Conservation (phyloP, 2,888 invertebrate genomes). For the Panzeria rudis region DNA sequence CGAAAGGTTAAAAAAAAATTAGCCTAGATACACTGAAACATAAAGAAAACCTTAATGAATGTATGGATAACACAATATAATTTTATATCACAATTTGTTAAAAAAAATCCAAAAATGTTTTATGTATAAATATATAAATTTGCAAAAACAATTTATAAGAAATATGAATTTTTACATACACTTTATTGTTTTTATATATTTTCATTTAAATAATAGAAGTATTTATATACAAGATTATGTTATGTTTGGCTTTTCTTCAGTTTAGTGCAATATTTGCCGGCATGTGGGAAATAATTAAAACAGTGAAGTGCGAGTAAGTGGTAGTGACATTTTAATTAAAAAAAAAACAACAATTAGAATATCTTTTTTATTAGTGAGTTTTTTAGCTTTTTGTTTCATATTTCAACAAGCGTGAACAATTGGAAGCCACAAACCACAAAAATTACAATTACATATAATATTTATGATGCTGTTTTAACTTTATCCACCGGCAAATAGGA, state of each 20-base stretch:
- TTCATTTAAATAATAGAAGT: constrained; percentile 13
- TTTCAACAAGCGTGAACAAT: constrained; percentile 44
- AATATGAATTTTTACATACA: constrained; percentile 26
- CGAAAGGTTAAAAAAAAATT: too few relatives aligned
- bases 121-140: too few relatives aligned
- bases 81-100: constrained; percentile 56
- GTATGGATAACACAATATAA: constrained; percentile 63
- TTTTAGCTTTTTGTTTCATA: constrained; percentile 13
- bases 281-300: constrained; percentile 23
- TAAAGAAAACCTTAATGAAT: constrained; percentile 47
- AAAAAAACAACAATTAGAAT: constrained; percentile 44
- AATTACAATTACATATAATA: constrained; percentile 55
- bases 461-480: constrained; percentile 47
- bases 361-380: constrained; percentile 3
- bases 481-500: neutral
- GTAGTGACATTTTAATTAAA: constrained; percentile 51
- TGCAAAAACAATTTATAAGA: neutral
- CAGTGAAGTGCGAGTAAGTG: constrained; percentile 2
- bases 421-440: constrained; percentile 55
- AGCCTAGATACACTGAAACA: neutral
- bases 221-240: neutral
- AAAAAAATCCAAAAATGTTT: neutral
- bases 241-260: neutral
- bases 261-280: constrained; percentile 24
- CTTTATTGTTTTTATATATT: constrained; percentile 26